Evolutionary conservation across 37 sponge, comb jelly and placozoan species (phyloP).

Genomic region (Beroe forskalii): DNA sequence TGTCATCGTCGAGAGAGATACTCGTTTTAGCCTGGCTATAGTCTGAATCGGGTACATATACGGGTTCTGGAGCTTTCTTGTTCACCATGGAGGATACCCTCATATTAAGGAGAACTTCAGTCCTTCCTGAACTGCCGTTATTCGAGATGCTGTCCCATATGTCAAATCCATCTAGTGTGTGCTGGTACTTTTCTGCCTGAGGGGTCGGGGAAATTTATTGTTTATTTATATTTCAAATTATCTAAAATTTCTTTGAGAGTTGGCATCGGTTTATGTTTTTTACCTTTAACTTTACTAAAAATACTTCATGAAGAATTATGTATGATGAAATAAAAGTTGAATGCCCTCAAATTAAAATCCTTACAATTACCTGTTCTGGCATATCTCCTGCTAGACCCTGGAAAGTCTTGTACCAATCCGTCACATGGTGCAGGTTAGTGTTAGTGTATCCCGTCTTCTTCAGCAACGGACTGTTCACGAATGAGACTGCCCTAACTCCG

Average conservation of each 20-base stretch:
- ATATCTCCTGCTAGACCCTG: constrained; percentile 24
- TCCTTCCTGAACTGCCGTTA: not conserved
- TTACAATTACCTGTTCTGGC: not conserved
- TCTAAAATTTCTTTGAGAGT: no score
- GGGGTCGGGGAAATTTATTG: not conserved
- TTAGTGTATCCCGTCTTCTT: constrained; percentile 18
- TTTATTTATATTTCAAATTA: not conserved
- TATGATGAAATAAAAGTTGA: no score
- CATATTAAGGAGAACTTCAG: not conserved
- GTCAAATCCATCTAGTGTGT: not conserved
- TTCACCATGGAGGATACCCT: not conserved
- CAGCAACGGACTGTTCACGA: constrained; percentile 4
- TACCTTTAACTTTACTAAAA: no score
- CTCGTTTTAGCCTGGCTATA: not conserved
- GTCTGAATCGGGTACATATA: no score
- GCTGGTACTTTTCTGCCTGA: not conserved
- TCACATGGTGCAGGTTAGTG: constrained; percentile 55
- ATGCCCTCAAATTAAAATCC: no score
- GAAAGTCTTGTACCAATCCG: constrained; percentile 46
- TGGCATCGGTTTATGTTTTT: no score
- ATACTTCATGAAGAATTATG: no score
- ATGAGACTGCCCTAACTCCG: constrained; percentile 15
- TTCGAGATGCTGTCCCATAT: not conserved
- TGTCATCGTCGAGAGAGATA: not conserved
- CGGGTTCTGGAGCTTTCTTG: not conserved